Base-by-base conservation (phyloP, 2,113 vertebrate species). In the Nansenia antarctica region DNA sequence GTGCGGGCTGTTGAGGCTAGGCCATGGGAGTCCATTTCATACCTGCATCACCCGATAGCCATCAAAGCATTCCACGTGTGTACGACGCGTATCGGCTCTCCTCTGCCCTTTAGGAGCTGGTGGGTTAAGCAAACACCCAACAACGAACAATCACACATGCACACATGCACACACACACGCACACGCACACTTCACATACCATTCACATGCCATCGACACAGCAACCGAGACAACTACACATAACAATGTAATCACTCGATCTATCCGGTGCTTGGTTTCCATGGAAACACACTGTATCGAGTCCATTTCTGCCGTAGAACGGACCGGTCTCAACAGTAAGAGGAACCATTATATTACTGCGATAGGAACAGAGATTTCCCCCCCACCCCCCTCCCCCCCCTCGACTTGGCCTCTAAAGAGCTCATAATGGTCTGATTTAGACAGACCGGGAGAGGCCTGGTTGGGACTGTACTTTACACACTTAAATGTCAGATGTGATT, bases 21-120 rank as follows among this genome's bases (percentile, higher is more conserved):
- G 52, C 52, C 15, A 45, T 2, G 18, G 31, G 22, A n/a, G n/a
- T 60, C 27, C 15, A 47, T 7, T 42, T 58, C 35, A 37, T 12
- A 49, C 53, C 9, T 65, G 9, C 0, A 32, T 76, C 37, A 64
- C 64, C 73, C 45, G 55, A 66, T 35, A 60, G 62, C 26, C 8
- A 61, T 65, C 73, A 57, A 34, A 75, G 68, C 62, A 78, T 81
- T 81, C 73, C 64, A 24, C 29, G 24, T 29, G 24, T 22, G 62
- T 63, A 57, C 22, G 52, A 35, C 62, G 59, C 49, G 34, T 67
- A 78, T 76, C 72, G 42, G 14, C 15, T 45, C 12, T 45, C 42
- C 5, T 18, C 14, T 18, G 4, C 14, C 42, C 15, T n/a, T 3
- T 47, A 15, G 42, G 42, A n/a, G n/a, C n/a, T n/a, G 12, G n/a